Evolutionary conservation across 2,113 vertebrate species (phyloP), one percentile per base, ranked within the genome.

Genomic region (Peromyscus polionotus): DNA sequence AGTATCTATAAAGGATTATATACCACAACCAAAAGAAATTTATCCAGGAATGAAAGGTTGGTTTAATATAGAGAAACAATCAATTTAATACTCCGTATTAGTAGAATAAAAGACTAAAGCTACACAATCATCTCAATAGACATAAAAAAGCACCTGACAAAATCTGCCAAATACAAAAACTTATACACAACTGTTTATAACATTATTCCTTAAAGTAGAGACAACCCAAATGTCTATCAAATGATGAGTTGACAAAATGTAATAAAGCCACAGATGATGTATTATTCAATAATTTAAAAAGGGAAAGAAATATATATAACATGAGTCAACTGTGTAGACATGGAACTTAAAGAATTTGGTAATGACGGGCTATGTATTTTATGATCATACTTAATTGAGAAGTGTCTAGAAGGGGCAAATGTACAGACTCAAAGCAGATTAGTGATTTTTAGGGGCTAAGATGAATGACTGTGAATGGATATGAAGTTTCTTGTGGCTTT

Each of bases 61-160:
- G 54, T 67, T 85, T 95, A 48, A 48, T 91, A 59, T 9, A n/a
- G 67, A 94, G 93, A 94, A 95, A 72, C 22, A 39, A 36, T 81
- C 39, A 28, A 1, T 88, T 22, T 86, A 75, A 68, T 73, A 80
- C 22, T 75, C 48, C 4, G 19, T 54, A 54, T 67, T 73, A 70
- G 65, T 80, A 24, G 6, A 80, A 85, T 80, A 92, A 90, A 89
- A 36, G 31, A 59, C 39, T 92, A 51, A 89, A 33, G 28, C 24
- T 45, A 67, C 26, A 36, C 17, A 39, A 20, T 67, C 39, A 67
- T 67, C 42, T 48, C 16, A 67, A 7, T 67, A 48, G 61, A 67
- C 61, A 65, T 65, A 86, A 67, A 67, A 45, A 67, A 67, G 63
- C 28, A 67, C 28, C 33, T 86, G 39, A 48, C 84, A 86, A 67